phyloP scores from a whole-genome alignment of 2,888 invertebrate species.

The Amphiduros pacificus region DNA sequence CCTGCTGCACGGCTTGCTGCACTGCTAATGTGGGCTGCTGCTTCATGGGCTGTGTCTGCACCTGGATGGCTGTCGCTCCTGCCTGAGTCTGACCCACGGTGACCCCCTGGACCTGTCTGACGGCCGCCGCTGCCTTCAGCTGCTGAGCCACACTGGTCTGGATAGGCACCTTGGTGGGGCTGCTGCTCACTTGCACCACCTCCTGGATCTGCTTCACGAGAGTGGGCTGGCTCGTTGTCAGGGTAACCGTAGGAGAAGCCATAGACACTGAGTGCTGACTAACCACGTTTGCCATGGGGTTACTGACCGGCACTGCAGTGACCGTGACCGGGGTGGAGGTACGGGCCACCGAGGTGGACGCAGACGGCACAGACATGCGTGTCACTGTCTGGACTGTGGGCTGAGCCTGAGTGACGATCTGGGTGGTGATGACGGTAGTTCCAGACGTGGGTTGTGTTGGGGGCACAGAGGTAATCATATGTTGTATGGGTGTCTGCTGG shows the following conservation, averaged over 20 bases:
- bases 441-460: conserved; percentile 9
- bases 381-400: conserved; percentile 41
- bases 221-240: conserved; percentile 2
- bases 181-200: conserved; percentile 7
- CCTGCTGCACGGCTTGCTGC: conserved; percentile 10
- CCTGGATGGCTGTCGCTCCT: conserved; percentile 22
- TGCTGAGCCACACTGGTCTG: conserved; percentile 12
- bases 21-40: conserved; percentile 9
- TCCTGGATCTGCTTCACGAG: conserved; percentile 20
- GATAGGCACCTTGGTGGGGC: conserved; percentile 15
- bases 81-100: neutral
- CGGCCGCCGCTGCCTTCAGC: conserved; percentile 4
- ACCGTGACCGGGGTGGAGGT: conserved; percentile 11
- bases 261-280: neutral
- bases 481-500: conserved; percentile 39
- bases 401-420: conserved; percentile 43
- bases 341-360: conserved; percentile 29
- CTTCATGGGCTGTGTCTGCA: too few species aligned
- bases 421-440: conserved; percentile 24
- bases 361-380: conserved; percentile 33
- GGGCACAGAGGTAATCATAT: conserved; percentile 36
- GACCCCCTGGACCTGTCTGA: conserved; percentile 3
- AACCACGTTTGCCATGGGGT: neutral
- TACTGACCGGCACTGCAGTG: conserved; percentile 2
- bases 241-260: conserved; percentile 8